Conservation (phyloP, 2,888 invertebrate species). For the Drosophila borborema region DNA sequence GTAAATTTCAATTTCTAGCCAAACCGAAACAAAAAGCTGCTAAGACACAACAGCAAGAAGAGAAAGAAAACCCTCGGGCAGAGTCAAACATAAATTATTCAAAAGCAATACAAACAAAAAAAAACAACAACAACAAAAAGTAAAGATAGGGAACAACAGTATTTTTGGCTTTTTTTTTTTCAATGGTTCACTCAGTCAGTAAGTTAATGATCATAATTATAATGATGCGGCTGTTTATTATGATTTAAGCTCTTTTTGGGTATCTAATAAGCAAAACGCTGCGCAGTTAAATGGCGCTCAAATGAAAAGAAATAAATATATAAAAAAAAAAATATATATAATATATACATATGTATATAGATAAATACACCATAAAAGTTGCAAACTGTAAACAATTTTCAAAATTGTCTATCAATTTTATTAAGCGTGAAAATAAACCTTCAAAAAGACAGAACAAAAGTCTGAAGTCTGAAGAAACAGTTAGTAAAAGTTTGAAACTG, state of each 20-base stretch:
- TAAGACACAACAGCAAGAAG: conserved; percentile 24
- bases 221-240: conserved; percentile 53
- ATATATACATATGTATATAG: not conserved
- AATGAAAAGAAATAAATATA: not conserved
- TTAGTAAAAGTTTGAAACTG: conserved; percentile 40
- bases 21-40: conserved; percentile 7
- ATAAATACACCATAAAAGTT: not conserved
- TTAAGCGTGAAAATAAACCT: conserved; percentile 48
- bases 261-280: conserved; percentile 45
- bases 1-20: conserved; percentile 67
- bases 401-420: conserved; percentile 29
- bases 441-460: conserved; percentile 16
- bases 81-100: conserved; percentile 47
- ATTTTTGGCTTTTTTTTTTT: conserved; percentile 19
- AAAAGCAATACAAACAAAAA: conserved; percentile 38
- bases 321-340: not conserved
- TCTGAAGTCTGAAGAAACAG: not conserved
- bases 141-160: conserved; percentile 17
- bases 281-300: conserved; percentile 15
- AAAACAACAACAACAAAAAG: conserved; percentile 14
- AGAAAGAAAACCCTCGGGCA: conserved; percentile 31
- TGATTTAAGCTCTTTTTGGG: conserved; percentile 49
- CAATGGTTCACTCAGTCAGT: conserved; percentile 66
- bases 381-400: conserved; percentile 10
- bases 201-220: conserved; percentile 77